Evolutionary conservation across 2,888 invertebrate genomes (phyloP).

Genomic region (Apocheima hispidaria): DNA sequence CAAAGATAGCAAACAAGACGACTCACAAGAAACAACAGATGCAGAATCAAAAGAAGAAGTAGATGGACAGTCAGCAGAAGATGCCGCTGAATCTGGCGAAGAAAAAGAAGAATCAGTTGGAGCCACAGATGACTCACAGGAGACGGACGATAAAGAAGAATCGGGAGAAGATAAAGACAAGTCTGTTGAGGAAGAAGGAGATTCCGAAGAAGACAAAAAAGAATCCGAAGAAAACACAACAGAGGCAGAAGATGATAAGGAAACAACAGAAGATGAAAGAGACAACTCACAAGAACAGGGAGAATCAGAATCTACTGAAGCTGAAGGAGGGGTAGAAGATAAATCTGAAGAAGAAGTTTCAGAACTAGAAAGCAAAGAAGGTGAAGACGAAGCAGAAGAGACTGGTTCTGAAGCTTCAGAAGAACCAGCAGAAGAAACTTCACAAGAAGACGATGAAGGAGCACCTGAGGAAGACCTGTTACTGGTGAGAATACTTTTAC

Average conservation of each 20-base stretch:
- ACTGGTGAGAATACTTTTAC: conserved; percentile 73
- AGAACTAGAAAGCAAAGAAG: conserved; percentile 53
- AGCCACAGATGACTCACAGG: conserved; percentile 54
- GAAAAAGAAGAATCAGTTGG: conserved; percentile 66
- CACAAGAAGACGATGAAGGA: conserved; percentile 55
- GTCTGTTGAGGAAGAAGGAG: conserved; percentile 54
- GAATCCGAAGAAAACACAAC: conserved; percentile 50
- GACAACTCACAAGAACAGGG: conserved; percentile 43
- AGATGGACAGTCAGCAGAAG: conserved; percentile 65
- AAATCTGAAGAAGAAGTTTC: conserved; percentile 56
- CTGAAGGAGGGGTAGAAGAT: conserved; percentile 49
- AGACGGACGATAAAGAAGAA: conserved; percentile 54
- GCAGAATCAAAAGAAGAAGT: conserved; percentile 64
- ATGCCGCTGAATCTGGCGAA: conserved; percentile 62
- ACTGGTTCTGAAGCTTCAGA: conserved; percentile 52
- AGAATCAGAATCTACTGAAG: conserved; percentile 54
- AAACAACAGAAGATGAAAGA: conserved; percentile 32
- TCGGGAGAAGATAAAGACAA: conserved; percentile 58
- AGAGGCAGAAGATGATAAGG: conserved; percentile 43
- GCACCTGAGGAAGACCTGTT: conserved; percentile 88
- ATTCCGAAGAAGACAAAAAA: conserved; percentile 46
- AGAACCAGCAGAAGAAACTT: conserved; percentile 54
- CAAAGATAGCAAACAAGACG: conserved; percentile 55
- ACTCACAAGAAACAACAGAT: conserved; percentile 57
- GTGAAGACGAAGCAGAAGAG: conserved; percentile 55